These are phyloP conservation scores for Gambusia yucatana DNA, from an alignment of 2,797 vertebrate genomes.

Conservation along the genomic window DNA sequence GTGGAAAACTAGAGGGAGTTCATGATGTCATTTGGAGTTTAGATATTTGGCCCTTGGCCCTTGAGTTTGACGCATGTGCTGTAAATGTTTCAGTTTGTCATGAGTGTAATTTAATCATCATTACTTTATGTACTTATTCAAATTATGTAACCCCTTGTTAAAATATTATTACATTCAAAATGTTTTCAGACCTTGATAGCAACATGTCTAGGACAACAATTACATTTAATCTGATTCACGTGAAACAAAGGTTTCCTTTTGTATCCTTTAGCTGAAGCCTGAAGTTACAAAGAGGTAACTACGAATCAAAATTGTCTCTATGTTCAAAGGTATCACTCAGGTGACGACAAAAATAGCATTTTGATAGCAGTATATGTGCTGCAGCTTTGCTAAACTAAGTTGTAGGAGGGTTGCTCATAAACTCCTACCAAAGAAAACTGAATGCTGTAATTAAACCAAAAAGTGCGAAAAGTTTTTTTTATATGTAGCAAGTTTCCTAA, in stretches of 20 bases:
- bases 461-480: neutral
- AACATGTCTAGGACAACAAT: neutral
- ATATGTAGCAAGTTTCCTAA: neutral
- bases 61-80: too few relatives aligned
- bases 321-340: neutral
- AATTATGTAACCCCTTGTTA: neutral
- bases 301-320: neutral
- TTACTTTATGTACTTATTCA: neutral
- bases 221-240: neutral
- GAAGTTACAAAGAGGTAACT: neutral
- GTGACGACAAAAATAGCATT: neutral
- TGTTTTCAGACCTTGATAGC: neutral
- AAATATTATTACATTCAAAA: neutral
- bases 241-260: neutral
- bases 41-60: too few relatives aligned
- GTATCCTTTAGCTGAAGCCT: neutral
- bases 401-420: neutral
- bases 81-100: constrained; percentile 66
- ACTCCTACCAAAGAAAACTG: neutral
- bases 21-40: too few relatives aligned
- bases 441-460: neutral
- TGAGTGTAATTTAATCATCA: constrained; percentile 11
- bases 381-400: neutral
- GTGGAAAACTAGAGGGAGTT: too few relatives aligned
- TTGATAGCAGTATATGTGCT: neutral